Percentiles rank a stretch among this genome's conserved stretches.
Evolutionary conservation across 2,797 vertebrate species (phyloP).

Genomic region (Agapornis canus): DNA sequence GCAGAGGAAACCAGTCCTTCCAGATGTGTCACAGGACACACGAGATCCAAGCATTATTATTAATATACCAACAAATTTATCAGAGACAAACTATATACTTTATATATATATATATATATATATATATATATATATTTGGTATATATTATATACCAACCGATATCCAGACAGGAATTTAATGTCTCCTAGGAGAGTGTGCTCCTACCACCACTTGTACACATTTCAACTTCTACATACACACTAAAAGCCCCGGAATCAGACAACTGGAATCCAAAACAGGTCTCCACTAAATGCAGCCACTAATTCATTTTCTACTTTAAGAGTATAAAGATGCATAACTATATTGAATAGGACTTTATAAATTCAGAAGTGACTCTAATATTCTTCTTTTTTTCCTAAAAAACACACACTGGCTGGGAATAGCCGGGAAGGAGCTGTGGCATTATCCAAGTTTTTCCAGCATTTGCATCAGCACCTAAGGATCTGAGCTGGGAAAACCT

Average conservation of each 20-base stretch:
- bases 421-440: not conserved
- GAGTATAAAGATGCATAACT: not conserved
- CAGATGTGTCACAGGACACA: not conserved
- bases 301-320: not conserved
- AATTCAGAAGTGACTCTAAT: not conserved
- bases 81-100: not conserved
- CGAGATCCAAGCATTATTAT: not conserved
- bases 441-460: not conserved
- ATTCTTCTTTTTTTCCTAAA: not conserved
- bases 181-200: not conserved
- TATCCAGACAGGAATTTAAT: not conserved
- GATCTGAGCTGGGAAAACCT: not conserved
- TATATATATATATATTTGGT: not conserved
- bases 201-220: rapidly evolving
- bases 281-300: not conserved
- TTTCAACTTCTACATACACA: not conserved
- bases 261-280: not conserved
- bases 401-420: not conserved
- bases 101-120: not conserved
- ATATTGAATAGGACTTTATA: not conserved
- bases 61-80: not conserved
- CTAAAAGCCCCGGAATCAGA: not conserved
- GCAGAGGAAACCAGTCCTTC: not conserved
- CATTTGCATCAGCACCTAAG: not conserved
- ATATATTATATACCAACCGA: not conserved